A percentile compares a stretch with the other conserved stretches of the same genome.
Conservation (phyloP, 2,888 invertebrate genomes). For the Cryptus armator region DNA sequence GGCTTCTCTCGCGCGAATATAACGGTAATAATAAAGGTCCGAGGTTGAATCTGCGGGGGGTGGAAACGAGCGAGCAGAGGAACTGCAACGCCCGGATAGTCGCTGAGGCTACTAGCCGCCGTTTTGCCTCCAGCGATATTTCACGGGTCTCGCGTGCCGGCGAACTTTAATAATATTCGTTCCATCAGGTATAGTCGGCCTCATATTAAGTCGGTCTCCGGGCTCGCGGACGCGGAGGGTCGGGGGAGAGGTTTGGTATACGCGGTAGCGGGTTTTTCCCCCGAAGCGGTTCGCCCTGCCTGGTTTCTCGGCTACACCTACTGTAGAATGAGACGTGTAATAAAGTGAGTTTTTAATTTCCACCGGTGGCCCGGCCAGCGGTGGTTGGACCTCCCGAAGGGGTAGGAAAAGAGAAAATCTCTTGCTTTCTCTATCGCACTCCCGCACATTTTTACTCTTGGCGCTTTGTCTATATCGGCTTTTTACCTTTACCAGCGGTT, state of each 20-base stretch:
- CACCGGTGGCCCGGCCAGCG: constrained; percentile 78
- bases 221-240: constrained; percentile 66
- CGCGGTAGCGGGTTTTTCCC: constrained; percentile 59
- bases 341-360: constrained; percentile 85
- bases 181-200: constrained; percentile 84
- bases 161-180: constrained; percentile 85
- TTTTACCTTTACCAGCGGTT: neutral
- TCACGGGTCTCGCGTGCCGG: constrained; percentile 84
- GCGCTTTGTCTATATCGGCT: constrained; percentile 44
- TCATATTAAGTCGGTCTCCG: constrained; percentile 83
- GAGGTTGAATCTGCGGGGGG: constrained; percentile 45
- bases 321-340: constrained; percentile 84
- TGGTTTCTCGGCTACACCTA: constrained; percentile 25
- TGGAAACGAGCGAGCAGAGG: constrained; percentile 41
- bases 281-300: constrained; percentile 25
- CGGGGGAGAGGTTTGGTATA: constrained; percentile 55
- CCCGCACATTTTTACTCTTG: constrained; percentile 60
- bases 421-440: constrained; percentile 64
- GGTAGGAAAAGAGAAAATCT: constrained; percentile 57
- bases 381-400: constrained; percentile 60
- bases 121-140: constrained; percentile 79
- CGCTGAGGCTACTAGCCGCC: constrained; percentile 47
- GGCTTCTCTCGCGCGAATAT: constrained; percentile 52
- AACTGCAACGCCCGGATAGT: constrained; percentile 38
- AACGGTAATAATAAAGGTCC: constrained; percentile 72